Base-by-base conservation (phyloP, 2,888 invertebrate genomes). In the Drosophila paramelanica region DNA sequence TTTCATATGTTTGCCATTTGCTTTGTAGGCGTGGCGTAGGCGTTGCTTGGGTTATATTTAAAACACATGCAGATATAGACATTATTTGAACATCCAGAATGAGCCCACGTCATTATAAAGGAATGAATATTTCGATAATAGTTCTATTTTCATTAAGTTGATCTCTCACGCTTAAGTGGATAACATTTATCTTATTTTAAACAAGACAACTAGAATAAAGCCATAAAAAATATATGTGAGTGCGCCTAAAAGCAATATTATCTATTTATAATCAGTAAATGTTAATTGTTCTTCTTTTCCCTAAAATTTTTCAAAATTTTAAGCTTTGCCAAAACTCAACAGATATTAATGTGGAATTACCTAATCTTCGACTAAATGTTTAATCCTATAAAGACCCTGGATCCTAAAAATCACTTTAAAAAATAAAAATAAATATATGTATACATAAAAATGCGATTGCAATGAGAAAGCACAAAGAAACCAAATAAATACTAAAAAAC, bases 1-100 rank as follows among this genome's bases (percentile, higher is more conserved):
- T 67, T 76, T 82, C 79, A 73, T 81, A 67, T 67, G 76, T 50
- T 70, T 60, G 64, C 64, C 62, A 87, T 84, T 84, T 65, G 60
- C 52, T 53, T 20, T 62, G 66, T 68, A 47, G 77, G 70, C 47
- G 51, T 53, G 62, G 42, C 27, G 56, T 57, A 17, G 66, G 66
- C 43, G 55, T 17, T 31, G 41, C 27, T 13, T n/a, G 10, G 27
- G 13, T 5, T 41, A 51, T 50, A 55, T 49, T 38, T 53, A 31
- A 31, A 31, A 31, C 31, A 10, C 31, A 10, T 3, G 45, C 39
- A 49, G 27, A 52, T 53, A 36, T 57, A 45, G 8, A 38, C 25
- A 59, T n/a, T 8, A 8, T 42, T 58, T 33, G 4, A 25, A 11
- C 42, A 50, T 65, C 38, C 51, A 27, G 11, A 25, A 65, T 14